phyloP scores from a whole-genome alignment of 2,113 vertebrate species.

The Urocolius indicus region DNA sequence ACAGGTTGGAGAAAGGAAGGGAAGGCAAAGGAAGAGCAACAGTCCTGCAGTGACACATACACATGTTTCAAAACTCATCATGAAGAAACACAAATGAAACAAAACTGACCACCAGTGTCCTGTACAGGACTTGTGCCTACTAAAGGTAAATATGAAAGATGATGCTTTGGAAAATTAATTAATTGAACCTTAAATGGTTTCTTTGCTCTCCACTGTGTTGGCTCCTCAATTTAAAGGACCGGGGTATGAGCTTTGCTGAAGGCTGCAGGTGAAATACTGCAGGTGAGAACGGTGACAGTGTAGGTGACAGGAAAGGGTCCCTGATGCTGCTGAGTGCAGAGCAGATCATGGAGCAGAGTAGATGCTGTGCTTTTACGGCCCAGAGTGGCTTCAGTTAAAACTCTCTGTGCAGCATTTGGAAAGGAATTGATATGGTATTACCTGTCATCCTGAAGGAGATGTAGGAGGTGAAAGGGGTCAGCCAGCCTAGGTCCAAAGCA shows the following conservation, averaged over 20 bases:
- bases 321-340: background rate
- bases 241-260: background rate
- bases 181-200: background rate
- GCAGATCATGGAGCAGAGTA: background rate
- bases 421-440: background rate
- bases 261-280: background rate
- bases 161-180: background rate
- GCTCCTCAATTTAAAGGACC: background rate
- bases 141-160: background rate
- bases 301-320: background rate
- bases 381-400: background rate
- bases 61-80: background rate
- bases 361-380: background rate
- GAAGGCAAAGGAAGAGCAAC: background rate
- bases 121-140: background rate
- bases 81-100: background rate
- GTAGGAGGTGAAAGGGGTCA: background rate
- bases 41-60: background rate
- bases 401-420: fast-evolving
- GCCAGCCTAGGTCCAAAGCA: background rate
- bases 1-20: background rate
- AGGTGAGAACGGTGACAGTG: background rate
- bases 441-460: background rate
- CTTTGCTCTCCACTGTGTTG: background rate
- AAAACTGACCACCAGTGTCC: background rate